Base-by-base conservation (phyloP, 2,888 invertebrate genomes). In the Cerastis leucographa region DNA sequence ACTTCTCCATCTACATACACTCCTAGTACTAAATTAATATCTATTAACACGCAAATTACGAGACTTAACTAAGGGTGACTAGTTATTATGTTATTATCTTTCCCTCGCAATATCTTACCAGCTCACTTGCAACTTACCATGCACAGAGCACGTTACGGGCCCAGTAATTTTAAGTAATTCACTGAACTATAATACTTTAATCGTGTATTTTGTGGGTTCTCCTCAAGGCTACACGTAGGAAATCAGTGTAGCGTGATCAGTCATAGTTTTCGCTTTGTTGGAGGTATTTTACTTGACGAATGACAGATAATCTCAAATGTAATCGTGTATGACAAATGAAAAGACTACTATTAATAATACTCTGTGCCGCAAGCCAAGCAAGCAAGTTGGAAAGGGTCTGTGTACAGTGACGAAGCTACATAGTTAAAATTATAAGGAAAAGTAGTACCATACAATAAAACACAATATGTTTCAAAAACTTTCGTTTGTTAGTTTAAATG, bases 151-250 rank as follows among this genome's bases (percentile, higher is more conserved):
- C 56, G 56, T 44, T 44, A 78, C 65, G 35, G 35, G 68, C 56
- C 68, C 42, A 17, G 68, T 65, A 68, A 74, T 49, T 73, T 62
- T 46, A 67, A 79, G n/a, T 71, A 22, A 72, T 78, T 68, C 64
- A 65, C 49, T 74, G 22, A 59, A 64, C 74, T 74, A 9, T 42
- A 54, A 51, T 29, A 51, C 19, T 51, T 70, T 12, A 42, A 66
- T 42, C 71, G 61, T 66, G 65, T 42, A 78, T 78, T 78, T 54
- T 29, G 49, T 56, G 19, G n/a, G 5, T n/a, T 54, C 62, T 61
- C 19, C 35, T 51, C 51, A 74, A 65, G n/a, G 64, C 14, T 74
- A n/a, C 42, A 14, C 17, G 73, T 51, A 54, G 40, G n/a, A 46
- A 68, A 80, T 40, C 69, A 75, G 25, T 29, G 56, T 65, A 59